phyloP scores from a whole-genome alignment of 2,888 invertebrate genomes.

The Zootermopsis nevadensis region DNA sequence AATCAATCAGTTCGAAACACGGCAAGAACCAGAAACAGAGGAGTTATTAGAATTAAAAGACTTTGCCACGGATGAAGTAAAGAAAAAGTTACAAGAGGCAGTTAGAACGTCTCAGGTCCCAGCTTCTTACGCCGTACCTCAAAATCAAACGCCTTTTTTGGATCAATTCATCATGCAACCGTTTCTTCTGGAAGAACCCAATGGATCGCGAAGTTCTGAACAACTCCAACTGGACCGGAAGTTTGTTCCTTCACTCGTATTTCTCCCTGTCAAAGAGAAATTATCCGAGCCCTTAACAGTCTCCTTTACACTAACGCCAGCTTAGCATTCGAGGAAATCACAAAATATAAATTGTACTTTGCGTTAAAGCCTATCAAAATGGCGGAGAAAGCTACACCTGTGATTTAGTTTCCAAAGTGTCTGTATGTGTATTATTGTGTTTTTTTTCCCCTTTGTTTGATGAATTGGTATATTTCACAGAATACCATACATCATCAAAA shows the following conservation, averaged over 20 bases:
- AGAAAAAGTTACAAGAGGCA: slow-evolving; percentile 65
- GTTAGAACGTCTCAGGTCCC: slow-evolving; percentile 69
- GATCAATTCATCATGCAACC: slow-evolving; percentile 87
- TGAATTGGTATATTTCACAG: slow-evolving; percentile 49
- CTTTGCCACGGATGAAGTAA: slow-evolving; percentile 62
- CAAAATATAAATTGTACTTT: neutral
- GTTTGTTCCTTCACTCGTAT: slow-evolving; percentile 92
- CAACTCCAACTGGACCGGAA: slow-evolving; percentile 62
- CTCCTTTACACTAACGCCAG: slow-evolving; percentile 93
- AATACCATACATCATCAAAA: slow-evolving; percentile 52
- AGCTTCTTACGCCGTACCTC: slow-evolving; percentile 75
- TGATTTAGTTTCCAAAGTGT: slow-evolving; percentile 60
- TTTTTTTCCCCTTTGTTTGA: no score
- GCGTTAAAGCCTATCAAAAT: slow-evolving; percentile 48
- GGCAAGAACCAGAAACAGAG: slow-evolving; percentile 32
- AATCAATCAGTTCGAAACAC: slow-evolving; percentile 51
- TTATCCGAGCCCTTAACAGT: slow-evolving; percentile 88
- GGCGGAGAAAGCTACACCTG: slow-evolving; percentile 67
- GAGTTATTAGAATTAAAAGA: slow-evolving; percentile 52
- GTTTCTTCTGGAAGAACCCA: slow-evolving; percentile 82
- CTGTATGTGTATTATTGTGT: slow-evolving; percentile 46
- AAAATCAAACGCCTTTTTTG: slow-evolving; percentile 56
- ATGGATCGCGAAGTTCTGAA: slow-evolving; percentile 65
- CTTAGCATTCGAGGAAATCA: slow-evolving; percentile 67
- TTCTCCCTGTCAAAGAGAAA: slow-evolving; percentile 91